Base-by-base conservation (phyloP, 2,113 vertebrate genomes). In the Colossoma macropomum region DNA sequence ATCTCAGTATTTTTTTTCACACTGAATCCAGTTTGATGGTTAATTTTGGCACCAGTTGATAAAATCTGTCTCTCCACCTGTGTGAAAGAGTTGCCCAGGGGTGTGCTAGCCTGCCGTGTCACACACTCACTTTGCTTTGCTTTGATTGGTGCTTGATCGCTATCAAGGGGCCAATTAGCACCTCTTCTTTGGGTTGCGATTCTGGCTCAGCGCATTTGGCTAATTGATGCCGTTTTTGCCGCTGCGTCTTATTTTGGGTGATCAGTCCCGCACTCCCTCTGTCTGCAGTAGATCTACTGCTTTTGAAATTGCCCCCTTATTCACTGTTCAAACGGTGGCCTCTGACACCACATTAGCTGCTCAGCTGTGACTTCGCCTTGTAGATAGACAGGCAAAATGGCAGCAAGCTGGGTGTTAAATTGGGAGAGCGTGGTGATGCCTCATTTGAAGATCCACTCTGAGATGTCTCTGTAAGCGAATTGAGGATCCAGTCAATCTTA, bases 91-190 rank as follows among this genome's bases (percentile, higher is more conserved):
- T 62, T 80, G 71, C 60, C n/a, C 50, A 28, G 23, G 50, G 30
- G 56, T 73, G 50, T 50, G 50, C 48, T 27, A 48, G 74, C 56
- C 73, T 76, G 69, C 50, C 15, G 12, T 79, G 81, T 77, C 63
- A 27, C 73, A 72, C 48, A 13, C 45, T 27, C 12, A 27, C 32
- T 77, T 83, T 84, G 62, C 21, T 27, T 48, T 59, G 79, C 72
- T 48, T 77, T 62, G 56, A 72, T 78, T 77, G 68, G 69, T 30
- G 30, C 73, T 81, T 70, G 75, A 80, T 83, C 68, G 71, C 48
- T 73, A 63, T 81, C 75, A 78, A 56, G 71, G 75, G 79, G 32
- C 85, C 70, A 75, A 87, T 87, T 84, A 84, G 48, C 87, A 79
- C 80, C 71, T 79, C 48, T 80, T 63, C 63, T 63, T 63, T 48